Percentiles rank a stretch among this genome's conserved stretches.
Conservation (phyloP, 2,888 invertebrate genomes). For the Anthophora plumipes region DNA sequence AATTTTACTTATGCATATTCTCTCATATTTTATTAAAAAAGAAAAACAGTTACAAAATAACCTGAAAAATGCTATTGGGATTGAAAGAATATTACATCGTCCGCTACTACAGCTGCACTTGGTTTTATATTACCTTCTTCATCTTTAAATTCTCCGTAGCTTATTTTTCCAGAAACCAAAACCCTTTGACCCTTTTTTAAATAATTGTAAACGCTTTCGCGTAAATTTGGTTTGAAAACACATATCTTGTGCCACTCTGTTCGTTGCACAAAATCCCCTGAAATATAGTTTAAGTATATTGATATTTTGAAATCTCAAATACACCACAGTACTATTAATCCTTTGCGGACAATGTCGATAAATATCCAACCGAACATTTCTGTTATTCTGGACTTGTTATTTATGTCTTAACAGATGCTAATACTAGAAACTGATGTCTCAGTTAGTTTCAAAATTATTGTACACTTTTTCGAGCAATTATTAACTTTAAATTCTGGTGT, state of each 20-base stretch:
- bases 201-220: constrained; percentile 92
- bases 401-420: no score
- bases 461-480: no score
- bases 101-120: constrained; percentile 93
- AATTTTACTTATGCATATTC: not conserved
- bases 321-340: no score
- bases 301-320: no score
- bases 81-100: constrained; percentile 92
- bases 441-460: no score
- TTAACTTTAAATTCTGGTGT: no score
- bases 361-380: no score
- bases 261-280: constrained; percentile 92
- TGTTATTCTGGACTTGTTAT: no score
- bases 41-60: not conserved
- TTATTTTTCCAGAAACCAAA: constrained; percentile 92
- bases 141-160: constrained; percentile 93
- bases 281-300: no score
- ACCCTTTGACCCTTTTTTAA: constrained; percentile 95
- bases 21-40: not conserved
- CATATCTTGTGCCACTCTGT: constrained; percentile 97
- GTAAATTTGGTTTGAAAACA: constrained; percentile 93
- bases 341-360: no score
- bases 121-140: constrained; percentile 90
- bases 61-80: not conserved
- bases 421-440: no score